Evolutionary conservation across 2,888 invertebrate genomes (phyloP), one percentile per base, ranked within the genome.

Genomic region (Trilocha varians): DNA sequence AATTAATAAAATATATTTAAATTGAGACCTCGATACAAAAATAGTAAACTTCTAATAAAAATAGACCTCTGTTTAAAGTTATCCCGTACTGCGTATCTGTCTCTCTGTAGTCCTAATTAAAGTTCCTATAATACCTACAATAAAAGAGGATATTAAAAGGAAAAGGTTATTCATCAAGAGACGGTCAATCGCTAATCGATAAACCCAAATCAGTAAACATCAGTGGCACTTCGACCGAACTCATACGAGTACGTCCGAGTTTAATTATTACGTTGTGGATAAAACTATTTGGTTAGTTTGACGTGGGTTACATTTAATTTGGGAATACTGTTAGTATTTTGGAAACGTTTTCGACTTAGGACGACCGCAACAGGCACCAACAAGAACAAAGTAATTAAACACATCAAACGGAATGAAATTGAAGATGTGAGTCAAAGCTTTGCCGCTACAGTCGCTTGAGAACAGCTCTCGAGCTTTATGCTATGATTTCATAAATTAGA

Each of bases 381-480:
- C 78, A 75, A 79, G 77, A 78, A 80, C 83, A 83, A 84, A 84
- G 83, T 84, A 84, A 84, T 85, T 85, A 84, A 79, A 83, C 82
- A 83, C 80, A 83, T 85, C 83, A 84, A 85, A 83, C 82, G 75
- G 59, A 62, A 57, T 62, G 70, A 78, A 78, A 82, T 82, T 83
- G 78, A 77, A 76, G 71, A 73, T 63, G 58, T 62, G 68, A 70
- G 68, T 77, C 75, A 78, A 78, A 80, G 78, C 68, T 57, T 48
- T 52, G 55, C 34, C 34, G 14, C 14, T n/a, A 39, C 15, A 39
- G 32, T 33, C 32, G 33, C 32, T 32, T 32, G 15, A 16, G 16
- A 36, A 39, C 16, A 16, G 9, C 16, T 15, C 32, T 38, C 17
- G 25, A 38, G 25, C 18, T 25, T 25, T 25, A 25, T 25, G 38